Conservation (phyloP, 2,797 vertebrate genomes). For the Cheirogaleus major region DNA sequence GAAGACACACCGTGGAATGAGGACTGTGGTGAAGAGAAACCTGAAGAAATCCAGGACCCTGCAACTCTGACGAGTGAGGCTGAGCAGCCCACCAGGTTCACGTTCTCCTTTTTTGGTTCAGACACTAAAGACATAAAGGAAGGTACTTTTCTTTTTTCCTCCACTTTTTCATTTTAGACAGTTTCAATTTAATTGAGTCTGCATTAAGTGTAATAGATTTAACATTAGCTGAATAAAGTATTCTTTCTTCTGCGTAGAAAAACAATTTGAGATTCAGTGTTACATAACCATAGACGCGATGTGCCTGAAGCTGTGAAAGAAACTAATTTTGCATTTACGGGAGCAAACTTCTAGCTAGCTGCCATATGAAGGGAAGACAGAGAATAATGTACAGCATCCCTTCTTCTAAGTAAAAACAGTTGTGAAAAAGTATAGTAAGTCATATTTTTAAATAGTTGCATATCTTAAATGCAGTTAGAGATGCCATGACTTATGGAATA, state of each 20-base stretch:
- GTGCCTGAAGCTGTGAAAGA: neutral
- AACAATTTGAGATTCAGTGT: neutral
- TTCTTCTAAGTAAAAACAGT: neutral
- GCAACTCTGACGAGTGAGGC: accelerated
- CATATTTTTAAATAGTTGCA: neutral
- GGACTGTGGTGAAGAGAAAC: neutral
- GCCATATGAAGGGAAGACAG: neutral
- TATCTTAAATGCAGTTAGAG: neutral
- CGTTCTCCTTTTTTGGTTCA: slow-evolving; percentile 93
- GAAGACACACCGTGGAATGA: slow-evolving; percentile 73
- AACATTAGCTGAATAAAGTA: neutral
- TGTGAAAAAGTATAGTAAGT: neutral
- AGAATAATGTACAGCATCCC: neutral
- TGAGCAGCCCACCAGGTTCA: slow-evolving; percentile 85
- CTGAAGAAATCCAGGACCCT: neutral
- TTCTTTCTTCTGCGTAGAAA: neutral
- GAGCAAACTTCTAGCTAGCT: neutral
- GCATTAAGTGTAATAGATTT: neutral
- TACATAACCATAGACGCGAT: neutral
- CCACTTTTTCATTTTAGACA: neutral
- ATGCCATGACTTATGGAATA: neutral
- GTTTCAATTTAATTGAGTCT: neutral
- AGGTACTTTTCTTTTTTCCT: slow-evolving; percentile 82
- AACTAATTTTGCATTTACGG: neutral
- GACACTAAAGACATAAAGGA: slow-evolving; percentile 73